Evolutionary conservation across 2,888 invertebrate species (phyloP), one percentile per base, ranked within the genome.

Genomic region (Myathropa florea): DNA sequence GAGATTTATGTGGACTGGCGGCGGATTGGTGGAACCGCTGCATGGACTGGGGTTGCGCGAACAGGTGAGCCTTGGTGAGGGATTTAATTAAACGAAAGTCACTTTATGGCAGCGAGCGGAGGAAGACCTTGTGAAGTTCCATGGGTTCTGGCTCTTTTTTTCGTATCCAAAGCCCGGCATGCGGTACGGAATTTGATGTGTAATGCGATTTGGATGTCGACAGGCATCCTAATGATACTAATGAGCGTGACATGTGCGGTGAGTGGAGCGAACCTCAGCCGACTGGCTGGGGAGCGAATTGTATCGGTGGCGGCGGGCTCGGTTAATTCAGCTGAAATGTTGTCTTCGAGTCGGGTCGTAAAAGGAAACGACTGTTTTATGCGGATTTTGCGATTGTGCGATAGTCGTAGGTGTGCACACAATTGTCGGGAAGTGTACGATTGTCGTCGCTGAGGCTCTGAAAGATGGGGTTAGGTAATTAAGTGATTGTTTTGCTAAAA

Each of bases 21-120:
- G 21, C 18, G 57, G 14, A 33, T 57, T 2, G 39, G 14, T 39
- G 14, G 6, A 28, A 28, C n/a, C 12, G 64, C n/a, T 55, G 12
- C 10, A 10, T 14, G 26, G 2, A 6, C 10, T 24, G 21, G 26
- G 21, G 21, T 18, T 23, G 30, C 30, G 0, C 26, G 21, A 18
- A 14, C 61, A 61, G 57, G 61, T 23, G 39, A n/a, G 65, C 23
- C 21, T 14, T 12, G 39, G n/a, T 36, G 46, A 18, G 33, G 36
- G 24, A 53, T 53, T 79, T 79, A 79, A 79, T 79, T 79, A 79
- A 79, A 79, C 33, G 12, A 23, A 72, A 71, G 46, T 57, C 59
- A 39, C 33, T 71, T 39, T 46, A 33, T 33, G 46, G 24, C 21
- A 18, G 21, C 46, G 30, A 26, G 4, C 33, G 70, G 14, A 33